Percentiles rank a stretch among this genome's conserved stretches.
Conservation (phyloP, 2,113 vertebrate genomes). For the Acinonyx jubatus region DNA sequence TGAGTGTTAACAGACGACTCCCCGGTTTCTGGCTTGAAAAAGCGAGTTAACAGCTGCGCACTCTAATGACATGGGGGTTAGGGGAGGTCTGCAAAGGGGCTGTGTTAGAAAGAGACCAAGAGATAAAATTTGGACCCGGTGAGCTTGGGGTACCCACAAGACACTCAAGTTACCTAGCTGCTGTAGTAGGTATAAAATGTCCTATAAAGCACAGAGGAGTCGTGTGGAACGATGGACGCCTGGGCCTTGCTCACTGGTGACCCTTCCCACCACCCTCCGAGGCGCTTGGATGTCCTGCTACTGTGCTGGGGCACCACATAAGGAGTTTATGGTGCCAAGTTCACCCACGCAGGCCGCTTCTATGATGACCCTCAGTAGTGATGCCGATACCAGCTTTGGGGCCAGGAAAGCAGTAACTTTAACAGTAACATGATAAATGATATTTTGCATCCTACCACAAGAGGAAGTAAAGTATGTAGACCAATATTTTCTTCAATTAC, state of each 20-base stretch:
- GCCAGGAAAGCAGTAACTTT: background rate
- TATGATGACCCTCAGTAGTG: background rate
- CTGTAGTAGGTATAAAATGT: background rate
- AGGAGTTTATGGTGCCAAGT: background rate
- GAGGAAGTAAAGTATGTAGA: background rate
- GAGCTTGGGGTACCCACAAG: background rate
- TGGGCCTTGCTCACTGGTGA: background rate
- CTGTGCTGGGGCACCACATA: background rate
- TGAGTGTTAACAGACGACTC: background rate
- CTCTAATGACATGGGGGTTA: background rate
- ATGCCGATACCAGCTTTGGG: background rate
- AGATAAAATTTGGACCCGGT: background rate
- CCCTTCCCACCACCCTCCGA: background rate
- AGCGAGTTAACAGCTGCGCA: background rate
- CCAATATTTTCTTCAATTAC: background rate
- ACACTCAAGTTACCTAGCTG: background rate
- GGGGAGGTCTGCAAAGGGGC: background rate
- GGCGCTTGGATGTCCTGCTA: background rate
- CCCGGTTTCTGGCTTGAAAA: background rate
- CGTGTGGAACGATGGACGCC: background rate
- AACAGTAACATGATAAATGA: background rate
- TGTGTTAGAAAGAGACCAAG: background rate
- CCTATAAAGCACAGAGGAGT: background rate
- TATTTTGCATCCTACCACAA: background rate
- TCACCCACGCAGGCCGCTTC: background rate